Base-by-base conservation (phyloP, 2,888 invertebrate species). In the Kuschelorhynchus macadamiae region DNA sequence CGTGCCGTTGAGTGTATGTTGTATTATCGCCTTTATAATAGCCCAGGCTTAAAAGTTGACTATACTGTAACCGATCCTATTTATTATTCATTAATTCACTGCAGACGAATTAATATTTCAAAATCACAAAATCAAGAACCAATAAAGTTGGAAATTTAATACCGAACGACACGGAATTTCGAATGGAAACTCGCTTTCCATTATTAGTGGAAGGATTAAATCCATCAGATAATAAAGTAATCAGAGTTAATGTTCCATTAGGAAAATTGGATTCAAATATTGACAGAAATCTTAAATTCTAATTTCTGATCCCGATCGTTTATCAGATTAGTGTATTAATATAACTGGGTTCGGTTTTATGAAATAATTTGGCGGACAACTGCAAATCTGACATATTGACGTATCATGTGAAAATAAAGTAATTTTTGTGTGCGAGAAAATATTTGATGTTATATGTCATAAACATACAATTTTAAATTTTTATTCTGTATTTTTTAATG, bases 271-370 rank as follows among this genome's bases (percentile, higher is more conserved):
- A 76, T 73, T 72, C 76, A 77, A 77, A 77, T 79, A 80, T 80
- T 78, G 79, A 78, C 76, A 76, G 76, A 78, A 79, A 80, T 80
- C 79, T 77, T 77, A 77, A 78, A 78, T 79, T 79, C 78, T 77
- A 79, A 80, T 80, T 70, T 78, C 64, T 68, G 59, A 69, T 66
- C 47, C 52, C 32, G 52, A 60, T 71, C 69, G 67, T 70, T 67
- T 62, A 70, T 63, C 67, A 63, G 67, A 53, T 60, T 50, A 59
- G 59, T 42, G 30, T 49, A 57, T 55, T 65, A 65, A 65, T 57
- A 65, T 57, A 30, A n/a, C 50, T 59, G 47, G 49, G 36, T 49
- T 41, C 39, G 60, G 44, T 56, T 65, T 50, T 30, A 50, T 53
- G n/a, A 41, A 44, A 46, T 55, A 53, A 55, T 62, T 44, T 42